Percentiles rank a stretch among this genome's conserved stretches.
Conservation (phyloP, 2,888 invertebrate genomes). For the Diachrysia chrysitis region DNA sequence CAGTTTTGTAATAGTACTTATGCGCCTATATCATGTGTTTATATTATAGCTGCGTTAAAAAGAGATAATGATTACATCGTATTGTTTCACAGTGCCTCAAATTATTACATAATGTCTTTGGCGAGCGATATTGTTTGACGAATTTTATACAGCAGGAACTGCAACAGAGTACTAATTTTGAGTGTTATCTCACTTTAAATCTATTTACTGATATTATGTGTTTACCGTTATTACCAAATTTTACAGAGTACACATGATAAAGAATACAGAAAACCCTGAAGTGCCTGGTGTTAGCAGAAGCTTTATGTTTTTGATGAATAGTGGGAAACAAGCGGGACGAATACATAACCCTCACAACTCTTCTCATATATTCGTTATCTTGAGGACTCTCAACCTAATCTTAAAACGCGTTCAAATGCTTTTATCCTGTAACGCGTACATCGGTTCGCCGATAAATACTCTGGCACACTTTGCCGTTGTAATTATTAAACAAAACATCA, state of each 20-base stretch:
- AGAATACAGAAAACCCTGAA: background rate
- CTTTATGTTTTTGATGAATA: constrained; percentile 18
- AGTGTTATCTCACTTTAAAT: constrained; percentile 7
- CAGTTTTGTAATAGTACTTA: constrained; percentile 67
- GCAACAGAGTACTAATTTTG: constrained; percentile 1
- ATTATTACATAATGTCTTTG: constrained; percentile 45
- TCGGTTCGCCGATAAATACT: constrained; percentile 20
- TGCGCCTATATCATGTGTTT: constrained; percentile 44
- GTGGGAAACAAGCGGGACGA: constrained; percentile 26
- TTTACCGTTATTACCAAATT: constrained; percentile 1
- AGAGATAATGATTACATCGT: constrained; percentile 47
- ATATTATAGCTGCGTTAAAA: constrained; percentile 42
- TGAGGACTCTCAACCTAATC: constrained; percentile 46
- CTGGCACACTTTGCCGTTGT: constrained; percentile 12
- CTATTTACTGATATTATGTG: constrained; percentile 1
- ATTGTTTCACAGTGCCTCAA: constrained; percentile 40
- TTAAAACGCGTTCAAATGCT: constrained; percentile 41
- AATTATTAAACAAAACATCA: constrained; percentile 33
- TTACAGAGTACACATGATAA: background rate
- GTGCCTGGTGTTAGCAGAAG: background rate
- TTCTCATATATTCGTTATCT: constrained; percentile 41
- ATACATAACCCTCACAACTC: constrained; percentile 32
- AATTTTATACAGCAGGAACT: constrained; percentile 10
- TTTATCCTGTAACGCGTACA: constrained; percentile 33
- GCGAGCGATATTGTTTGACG: constrained; percentile 15